These are phyloP conservation scores for Dendrocopos noguchii DNA, from an alignment of 2,113 vertebrate species.

Conservation along the genomic window DNA sequence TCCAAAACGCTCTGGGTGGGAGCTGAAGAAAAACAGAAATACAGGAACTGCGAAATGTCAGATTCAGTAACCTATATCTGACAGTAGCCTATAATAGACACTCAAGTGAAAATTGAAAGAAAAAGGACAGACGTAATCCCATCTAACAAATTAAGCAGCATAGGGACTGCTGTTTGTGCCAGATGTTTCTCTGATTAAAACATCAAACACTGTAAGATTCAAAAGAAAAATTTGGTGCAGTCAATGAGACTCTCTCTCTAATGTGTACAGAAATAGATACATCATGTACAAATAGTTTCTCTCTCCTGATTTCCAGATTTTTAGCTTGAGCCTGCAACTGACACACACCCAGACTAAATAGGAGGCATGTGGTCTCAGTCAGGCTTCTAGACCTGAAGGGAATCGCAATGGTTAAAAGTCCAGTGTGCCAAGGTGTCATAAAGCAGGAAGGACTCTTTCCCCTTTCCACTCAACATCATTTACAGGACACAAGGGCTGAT, in stretches of 20 bases:
- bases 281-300: neutral
- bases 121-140: neutral
- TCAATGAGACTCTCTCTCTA: neutral
- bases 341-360: neutral
- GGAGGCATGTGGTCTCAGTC: neutral
- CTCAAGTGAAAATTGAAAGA: neutral
- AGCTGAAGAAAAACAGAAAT: neutral
- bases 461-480: neutral
- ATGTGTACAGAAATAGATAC: neutral
- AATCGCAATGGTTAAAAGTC: neutral
- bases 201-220: neutral
- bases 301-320: neutral
- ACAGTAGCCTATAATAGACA: neutral
- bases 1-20: neutral
- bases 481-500: neutral
- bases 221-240: neutral
- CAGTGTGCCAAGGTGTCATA: neutral
- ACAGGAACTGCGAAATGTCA: neutral
- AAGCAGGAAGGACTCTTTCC: neutral
- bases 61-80: neutral
- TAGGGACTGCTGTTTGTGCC: neutral
- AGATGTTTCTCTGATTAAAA: constrained; percentile 26
- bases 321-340: neutral
- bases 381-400: neutral
- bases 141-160: neutral